Evolutionary conservation across 1,140 invertebrate genomes (phyloP).

Genomic region (Orchestia grillus): DNA sequence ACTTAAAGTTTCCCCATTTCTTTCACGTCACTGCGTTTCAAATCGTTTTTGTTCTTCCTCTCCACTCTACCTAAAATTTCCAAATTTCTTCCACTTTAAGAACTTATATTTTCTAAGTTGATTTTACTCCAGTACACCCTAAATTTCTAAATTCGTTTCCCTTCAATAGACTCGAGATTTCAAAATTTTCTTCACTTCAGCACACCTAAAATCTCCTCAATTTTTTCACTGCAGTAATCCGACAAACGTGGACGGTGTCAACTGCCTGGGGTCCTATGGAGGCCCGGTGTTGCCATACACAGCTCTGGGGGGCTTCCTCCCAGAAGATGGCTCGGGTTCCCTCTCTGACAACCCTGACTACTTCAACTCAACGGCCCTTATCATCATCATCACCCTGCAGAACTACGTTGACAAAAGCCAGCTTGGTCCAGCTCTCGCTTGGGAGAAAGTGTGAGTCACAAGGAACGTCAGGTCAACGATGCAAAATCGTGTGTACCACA

Average conservation of each 20-base stretch:
- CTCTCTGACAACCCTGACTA: slow-evolving; percentile 73
- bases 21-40: too few relatives aligned
- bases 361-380: slow-evolving; percentile 85
- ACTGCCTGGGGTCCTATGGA: slow-evolving; percentile 81
- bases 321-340: slow-evolving; percentile 70
- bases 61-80: not conserved
- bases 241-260: slow-evolving; percentile 76
- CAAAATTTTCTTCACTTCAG: not conserved
- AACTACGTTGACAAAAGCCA: slow-evolving; percentile 84
- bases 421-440: slow-evolving; percentile 83
- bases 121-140: not conserved
- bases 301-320: slow-evolving; percentile 90
- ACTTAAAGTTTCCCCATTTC: not conserved
- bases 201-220: not conserved
- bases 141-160: not conserved
- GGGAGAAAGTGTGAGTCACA: slow-evolving; percentile 84
- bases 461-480: too few relatives aligned
- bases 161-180: not conserved
- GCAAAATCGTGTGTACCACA: too few relatives aligned
- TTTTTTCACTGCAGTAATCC: slow-evolving; percentile 74
- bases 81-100: not conserved
- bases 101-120: not conserved
- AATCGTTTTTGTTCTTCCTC: too few relatives aligned
- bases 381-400: slow-evolving; percentile 90
- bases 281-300: slow-evolving; percentile 93